phyloP scores from a whole-genome alignment of 2,113 vertebrate genomes.

The Ursus arctos region DNA sequence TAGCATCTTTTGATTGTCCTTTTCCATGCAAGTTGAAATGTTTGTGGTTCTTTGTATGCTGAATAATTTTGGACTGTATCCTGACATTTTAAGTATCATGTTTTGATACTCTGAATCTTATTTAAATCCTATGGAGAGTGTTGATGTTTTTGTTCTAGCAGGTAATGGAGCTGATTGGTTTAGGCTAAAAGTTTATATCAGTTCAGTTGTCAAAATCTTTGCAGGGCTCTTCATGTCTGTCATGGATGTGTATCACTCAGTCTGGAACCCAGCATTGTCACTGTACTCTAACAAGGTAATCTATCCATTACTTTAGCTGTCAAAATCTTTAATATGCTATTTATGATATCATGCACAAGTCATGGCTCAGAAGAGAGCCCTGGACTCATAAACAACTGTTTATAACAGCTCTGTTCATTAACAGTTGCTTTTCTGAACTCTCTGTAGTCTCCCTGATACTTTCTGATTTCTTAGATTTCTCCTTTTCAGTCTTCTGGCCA shows the following conservation, averaged over 20 bases:
- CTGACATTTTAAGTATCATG: conserved; percentile 16
- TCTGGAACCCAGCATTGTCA: neutral
- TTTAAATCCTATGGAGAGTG: neutral
- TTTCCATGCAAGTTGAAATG: neutral
- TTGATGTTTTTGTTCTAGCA: neutral
- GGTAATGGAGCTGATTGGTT: neutral
- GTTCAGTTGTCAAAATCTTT: neutral
- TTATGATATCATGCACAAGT: neutral
- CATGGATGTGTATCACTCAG: neutral
- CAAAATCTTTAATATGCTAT: neutral
- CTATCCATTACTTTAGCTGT: neutral
- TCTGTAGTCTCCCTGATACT: neutral
- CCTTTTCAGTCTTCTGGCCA: neutral
- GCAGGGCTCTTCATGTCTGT: neutral
- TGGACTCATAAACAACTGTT: neutral
- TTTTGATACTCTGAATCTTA: neutral
- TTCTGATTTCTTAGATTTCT: neutral
- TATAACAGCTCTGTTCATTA: neutral
- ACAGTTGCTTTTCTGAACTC: neutral
- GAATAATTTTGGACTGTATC: neutral
- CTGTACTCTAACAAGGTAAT: neutral
- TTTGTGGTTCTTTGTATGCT: neutral
- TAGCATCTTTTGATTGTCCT: neutral
- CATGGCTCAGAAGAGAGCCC: neutral
- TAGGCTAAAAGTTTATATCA: neutral